Percentiles rank a stretch among this genome's conserved stretches.
These are phyloP conservation scores for Remorina albescens DNA, from an alignment of 2,797 vertebrate species.

Conservation along the genomic window DNA sequence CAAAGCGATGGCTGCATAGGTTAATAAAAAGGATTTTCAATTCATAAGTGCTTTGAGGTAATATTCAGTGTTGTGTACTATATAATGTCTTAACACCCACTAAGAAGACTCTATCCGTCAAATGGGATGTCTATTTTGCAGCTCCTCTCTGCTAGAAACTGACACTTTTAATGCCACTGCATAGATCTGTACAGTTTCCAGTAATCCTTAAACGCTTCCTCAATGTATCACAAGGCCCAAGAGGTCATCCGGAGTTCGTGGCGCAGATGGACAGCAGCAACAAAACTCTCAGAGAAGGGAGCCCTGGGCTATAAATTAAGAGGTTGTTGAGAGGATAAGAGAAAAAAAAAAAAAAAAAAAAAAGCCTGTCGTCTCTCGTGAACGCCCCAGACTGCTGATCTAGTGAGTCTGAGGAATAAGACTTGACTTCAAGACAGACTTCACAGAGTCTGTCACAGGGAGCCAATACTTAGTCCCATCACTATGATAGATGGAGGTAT, in stretches of 20 bases:
- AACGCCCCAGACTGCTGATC: slow-evolving; percentile 80
- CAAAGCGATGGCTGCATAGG: slow-evolving; percentile 1
- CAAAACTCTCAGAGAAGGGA: slow-evolving; percentile 40
- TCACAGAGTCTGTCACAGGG: slow-evolving; percentile 82
- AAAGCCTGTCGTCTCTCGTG: slow-evolving; percentile 68
- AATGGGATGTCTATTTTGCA: neutral
- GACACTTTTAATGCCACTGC: slow-evolving; percentile 10
- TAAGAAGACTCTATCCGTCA: neutral
- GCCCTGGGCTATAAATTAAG: slow-evolving; percentile 62
- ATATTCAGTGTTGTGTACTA: neutral
- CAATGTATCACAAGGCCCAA: slow-evolving; percentile 10
- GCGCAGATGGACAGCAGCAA: slow-evolving; percentile 26
- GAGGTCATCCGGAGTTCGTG: slow-evolving; percentile 32
- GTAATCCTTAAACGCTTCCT: slow-evolving; percentile 23
- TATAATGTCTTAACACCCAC: slow-evolving; percentile 24
- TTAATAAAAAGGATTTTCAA: slow-evolving; percentile 27
- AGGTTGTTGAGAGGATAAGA: slow-evolving; percentile 60
- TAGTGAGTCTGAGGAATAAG: slow-evolving; percentile 82
- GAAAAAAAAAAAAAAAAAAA: slow-evolving; percentile 57
- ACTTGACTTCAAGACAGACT: slow-evolving; percentile 80
- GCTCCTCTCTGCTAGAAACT: neutral
- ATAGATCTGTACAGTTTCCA: slow-evolving; percentile 12
- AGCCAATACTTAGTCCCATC: slow-evolving; percentile 86
- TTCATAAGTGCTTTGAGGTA: slow-evolving; percentile 26
- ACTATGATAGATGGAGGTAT: slow-evolving; percentile 86